Conservation (phyloP, 1,140 invertebrate genomes). For the Anastrepha ludens region DNA sequence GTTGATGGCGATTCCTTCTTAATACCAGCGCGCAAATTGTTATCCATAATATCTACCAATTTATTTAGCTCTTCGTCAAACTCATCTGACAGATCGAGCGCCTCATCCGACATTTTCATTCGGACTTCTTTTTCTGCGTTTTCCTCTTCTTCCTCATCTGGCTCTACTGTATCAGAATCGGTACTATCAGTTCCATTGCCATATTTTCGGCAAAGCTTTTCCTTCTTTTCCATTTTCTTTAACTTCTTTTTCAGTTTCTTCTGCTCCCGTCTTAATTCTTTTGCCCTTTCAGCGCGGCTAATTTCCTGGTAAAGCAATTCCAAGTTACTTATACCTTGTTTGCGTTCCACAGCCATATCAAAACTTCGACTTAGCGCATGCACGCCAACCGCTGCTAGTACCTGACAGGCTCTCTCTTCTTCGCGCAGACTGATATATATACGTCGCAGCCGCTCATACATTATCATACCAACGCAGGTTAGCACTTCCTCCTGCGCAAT, state of each 20-base stretch:
- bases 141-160: constrained; percentile 54
- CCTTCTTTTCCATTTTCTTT: constrained; percentile 82
- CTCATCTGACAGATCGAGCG: constrained; percentile 53
- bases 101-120: constrained; percentile 61
- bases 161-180: constrained; percentile 31
- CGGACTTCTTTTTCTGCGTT: constrained; percentile 49
- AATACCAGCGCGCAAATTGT: background rate
- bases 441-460: constrained; percentile 90
- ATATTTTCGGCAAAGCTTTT: constrained; percentile 68
- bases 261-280: constrained; percentile 88
- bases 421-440: constrained; percentile 89
- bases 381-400: constrained; percentile 90
- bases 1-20: background rate
- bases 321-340: constrained; percentile 90
- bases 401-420: constrained; percentile 93
- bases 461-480: constrained; percentile 92
- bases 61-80: constrained; percentile 53
- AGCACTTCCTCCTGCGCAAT: constrained; percentile 96
- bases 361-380: constrained; percentile 91
- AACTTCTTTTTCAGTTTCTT: constrained; percentile 91
- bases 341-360: constrained; percentile 90
- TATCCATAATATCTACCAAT: constrained; percentile 38
- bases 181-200: constrained; percentile 47
- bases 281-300: constrained; percentile 86
- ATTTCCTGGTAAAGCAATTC: constrained; percentile 88